Base-by-base conservation (phyloP, 2,888 invertebrate species). In the Caenorhabditis becei region DNA sequence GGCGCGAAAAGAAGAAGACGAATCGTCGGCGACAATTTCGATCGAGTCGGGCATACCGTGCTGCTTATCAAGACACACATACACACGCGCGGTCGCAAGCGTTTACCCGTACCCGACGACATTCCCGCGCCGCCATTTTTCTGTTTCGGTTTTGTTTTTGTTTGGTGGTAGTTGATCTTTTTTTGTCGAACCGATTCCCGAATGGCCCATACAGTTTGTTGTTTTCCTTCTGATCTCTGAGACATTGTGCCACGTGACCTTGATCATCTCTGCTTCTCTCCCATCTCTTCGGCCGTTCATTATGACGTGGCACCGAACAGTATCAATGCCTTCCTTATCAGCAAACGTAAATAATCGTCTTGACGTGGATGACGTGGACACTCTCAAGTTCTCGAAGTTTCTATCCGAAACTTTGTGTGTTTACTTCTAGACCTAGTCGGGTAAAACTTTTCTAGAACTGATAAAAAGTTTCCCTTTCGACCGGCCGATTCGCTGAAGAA, bases 251-350 rank as follows among this genome's bases (percentile, higher is more conserved):
- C 54, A 54, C 54, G 32, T 54, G 54, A 54, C 28, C 28, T 32
- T 54, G 54, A 58, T 28, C 58, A 58, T 58, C 35, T 58, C 35
- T 35, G 18, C 14, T 20, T 56, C 32, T 32, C 10, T 18, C 18
- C 23, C 32, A 2, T 56, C 28, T 26, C 20, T 26, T 3, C 26
- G 3, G 2, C 32, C 16, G 32, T 56, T 58, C 20, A 37, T 41
- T 41, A 41, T 59, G 59, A 59, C 59, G 59, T 59, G 59, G 59
- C 10, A 59, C 10, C 11, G 3, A 54, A 32, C 28, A 54, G n/a
- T 23, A 20, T 20, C 49, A 18, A 49, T 11, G 49, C 8, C 49
- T 14, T 14, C 14, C 10, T 41, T 41, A 41, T 41, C 41, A 41
- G 41, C 16, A 41, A 41, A 5, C 16, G 16, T 16, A 41, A 41